Conservation (phyloP, 1,140 invertebrate genomes). For the Pseudobourletiella spinata region DNA sequence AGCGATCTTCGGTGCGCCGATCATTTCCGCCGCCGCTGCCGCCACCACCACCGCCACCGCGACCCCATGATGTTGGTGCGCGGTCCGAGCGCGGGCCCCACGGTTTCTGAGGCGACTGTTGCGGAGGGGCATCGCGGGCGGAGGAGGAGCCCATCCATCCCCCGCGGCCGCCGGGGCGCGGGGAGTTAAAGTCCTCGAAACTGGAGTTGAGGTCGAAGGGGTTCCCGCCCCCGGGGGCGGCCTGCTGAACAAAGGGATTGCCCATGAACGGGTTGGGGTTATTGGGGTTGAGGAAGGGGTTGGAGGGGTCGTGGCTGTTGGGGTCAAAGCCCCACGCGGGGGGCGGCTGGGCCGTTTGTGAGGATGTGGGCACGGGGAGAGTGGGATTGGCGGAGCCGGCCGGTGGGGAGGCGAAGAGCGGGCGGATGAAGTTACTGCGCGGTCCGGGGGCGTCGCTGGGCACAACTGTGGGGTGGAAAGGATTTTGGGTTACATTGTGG, state of each 20-base stretch:
- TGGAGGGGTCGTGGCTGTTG: conserved; percentile 6
- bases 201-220: conserved; percentile 28
- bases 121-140: too few relatives aligned
- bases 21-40: too few relatives aligned
- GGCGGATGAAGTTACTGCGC: not conserved
- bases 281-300: conserved; percentile 30
- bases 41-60: too few relatives aligned
- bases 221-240: conserved; percentile 20
- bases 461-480: not conserved
- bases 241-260: conserved; percentile 26
- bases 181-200: not conserved
- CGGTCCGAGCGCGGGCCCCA: conserved; percentile 1
- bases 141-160: conserved; percentile 8
- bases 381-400: not conserved
- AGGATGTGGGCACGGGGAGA: conserved; percentile 12
- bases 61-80: too few relatives aligned
- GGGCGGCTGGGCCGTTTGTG: conserved; percentile 36
- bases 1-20: too few relatives aligned
- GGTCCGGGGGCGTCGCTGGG: not conserved
- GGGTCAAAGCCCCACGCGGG: conserved; percentile 19
- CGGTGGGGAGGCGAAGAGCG: not conserved
- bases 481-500: not conserved
- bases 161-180: not conserved
- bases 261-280: conserved; percentile 29
- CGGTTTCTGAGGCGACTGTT: conserved; percentile 20